Percentiles rank a stretch among this genome's conserved stretches.
phyloP scores from a whole-genome alignment of 2,888 invertebrate species.

The Deroplatys truncata region DNA sequence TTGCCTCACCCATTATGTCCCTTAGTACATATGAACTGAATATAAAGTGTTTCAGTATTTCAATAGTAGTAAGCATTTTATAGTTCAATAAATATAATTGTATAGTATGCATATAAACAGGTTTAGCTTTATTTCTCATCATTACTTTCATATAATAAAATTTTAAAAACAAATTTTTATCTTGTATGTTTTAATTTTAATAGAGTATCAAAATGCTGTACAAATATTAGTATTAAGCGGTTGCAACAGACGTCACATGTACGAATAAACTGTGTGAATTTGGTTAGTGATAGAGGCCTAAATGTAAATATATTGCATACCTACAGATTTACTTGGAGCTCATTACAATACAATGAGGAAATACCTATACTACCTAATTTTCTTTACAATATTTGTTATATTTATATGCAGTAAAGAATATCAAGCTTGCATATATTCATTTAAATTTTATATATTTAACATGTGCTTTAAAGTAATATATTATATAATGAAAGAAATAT shows the following conservation, averaged over 20 bases:
- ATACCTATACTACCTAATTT: not conserved
- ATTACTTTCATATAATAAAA: not conserved
- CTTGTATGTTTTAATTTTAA: not conserved
- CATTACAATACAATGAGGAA: not conserved
- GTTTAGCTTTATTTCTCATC: not conserved
- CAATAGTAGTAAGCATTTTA: not conserved
- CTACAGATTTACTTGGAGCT: not conserved
- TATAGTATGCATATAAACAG: not conserved
- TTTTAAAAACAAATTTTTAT: not conserved
- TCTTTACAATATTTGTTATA: not conserved
- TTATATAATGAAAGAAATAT: not conserved
- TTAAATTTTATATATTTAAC: not conserved
- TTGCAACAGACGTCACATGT: not conserved
- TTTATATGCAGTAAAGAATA: not conserved
- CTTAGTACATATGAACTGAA: not conserved
- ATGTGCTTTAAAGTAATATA: not conserved
- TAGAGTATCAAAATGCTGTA: constrained; percentile 2
- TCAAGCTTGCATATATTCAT: not conserved
- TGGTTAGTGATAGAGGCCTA: constrained; percentile 2
- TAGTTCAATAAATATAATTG: not conserved
- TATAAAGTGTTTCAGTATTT: not conserved
- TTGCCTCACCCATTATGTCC: not conserved
- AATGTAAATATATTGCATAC: not conserved
- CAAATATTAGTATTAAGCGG: not conserved
- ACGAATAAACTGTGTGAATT: not conserved